Base-by-base conservation (phyloP, 2,888 invertebrate genomes). In the Heliconius ethilla region DNA sequence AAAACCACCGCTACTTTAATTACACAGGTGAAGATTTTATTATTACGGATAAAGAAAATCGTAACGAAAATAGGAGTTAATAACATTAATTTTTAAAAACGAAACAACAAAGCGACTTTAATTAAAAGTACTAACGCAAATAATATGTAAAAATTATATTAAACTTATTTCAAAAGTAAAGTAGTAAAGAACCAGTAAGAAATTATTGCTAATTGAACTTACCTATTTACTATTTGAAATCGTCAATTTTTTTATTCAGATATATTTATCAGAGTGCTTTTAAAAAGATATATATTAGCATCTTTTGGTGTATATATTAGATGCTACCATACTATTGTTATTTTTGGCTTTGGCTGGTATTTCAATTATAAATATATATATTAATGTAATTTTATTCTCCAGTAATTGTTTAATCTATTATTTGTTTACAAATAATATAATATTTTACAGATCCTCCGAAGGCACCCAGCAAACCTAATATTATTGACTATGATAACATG, bases 401-500 rank as follows among this genome's bases (percentile, higher is more conserved):
- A 70, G 27, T 3, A 40, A 55, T 45, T 51, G 11, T 70, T 27
- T 9, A 40, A 6, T 55, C 9, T 75, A 27, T 75, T 45, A 63
- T 82, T 79, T 83, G 40, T 73, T 70, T 70, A 55, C n/a, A 5
- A 59, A 33, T 59, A 72, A 69, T 40, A 69, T 45, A 5, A 25
- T 69, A 25, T 59, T 59, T n/a, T 59, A 59, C 87, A 97, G 98
- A 98, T 89, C 98, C 98, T 85, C 98, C 99, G 76, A 97, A 97
- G 82, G 96, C 97, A 83, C 99, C 99, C 75, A 96, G 98, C 78
- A 98, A 98, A 90, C 99, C 99, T 0, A 97, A 97, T 70, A 97
- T 98, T 84, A 96, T 96, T 81, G 99, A 99, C 87, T 99, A 98
- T 90, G 99, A 99, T 91, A 98, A 98, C 87, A 96, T 96, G 88